These are phyloP conservation scores for Oscheius onirici DNA, from an alignment of 2,888 invertebrate genomes.

Conservation along the genomic window DNA sequence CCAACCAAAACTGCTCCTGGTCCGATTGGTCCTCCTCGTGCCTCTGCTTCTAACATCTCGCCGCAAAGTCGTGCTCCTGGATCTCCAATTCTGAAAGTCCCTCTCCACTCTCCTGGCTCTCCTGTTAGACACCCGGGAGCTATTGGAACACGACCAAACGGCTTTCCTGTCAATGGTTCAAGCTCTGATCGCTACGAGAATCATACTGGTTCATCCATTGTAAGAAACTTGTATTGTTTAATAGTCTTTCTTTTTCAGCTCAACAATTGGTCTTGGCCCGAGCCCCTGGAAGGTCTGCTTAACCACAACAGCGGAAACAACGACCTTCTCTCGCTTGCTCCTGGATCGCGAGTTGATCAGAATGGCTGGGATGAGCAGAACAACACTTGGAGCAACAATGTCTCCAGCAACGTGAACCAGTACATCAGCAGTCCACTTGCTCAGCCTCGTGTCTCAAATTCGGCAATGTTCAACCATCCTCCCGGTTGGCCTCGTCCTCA, in stretches of 20 bases:
- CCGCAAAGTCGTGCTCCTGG: constrained; percentile 15
- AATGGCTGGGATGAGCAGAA: constrained; percentile 36
- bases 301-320: background rate
- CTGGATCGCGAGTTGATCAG: constrained; percentile 19
- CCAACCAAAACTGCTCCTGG: constrained; percentile 39
- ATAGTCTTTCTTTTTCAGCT: background rate
- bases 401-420: background rate
- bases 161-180: constrained; percentile 23
- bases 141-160: constrained; percentile 39
- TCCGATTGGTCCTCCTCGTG: constrained; percentile 35
- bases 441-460: background rate
- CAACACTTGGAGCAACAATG: constrained; percentile 24
- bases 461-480: constrained; percentile 1
- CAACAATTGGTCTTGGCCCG: constrained; percentile 35
- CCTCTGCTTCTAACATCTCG: background rate
- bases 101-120: constrained; percentile 28
- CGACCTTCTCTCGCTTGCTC: constrained; percentile 14
- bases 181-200: constrained; percentile 7
- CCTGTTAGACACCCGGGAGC: constrained; percentile 37
- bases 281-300: constrained; percentile 20
- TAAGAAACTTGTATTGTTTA: constrained; percentile 14
- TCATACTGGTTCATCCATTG: background rate
- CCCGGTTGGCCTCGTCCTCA: constrained; percentile 30
- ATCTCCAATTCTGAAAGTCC: constrained; percentile 16
- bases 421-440: constrained; percentile 12